These are phyloP conservation scores for Thrips palmi DNA, from an alignment of 1,140 invertebrate species.

Conservation along the genomic window DNA sequence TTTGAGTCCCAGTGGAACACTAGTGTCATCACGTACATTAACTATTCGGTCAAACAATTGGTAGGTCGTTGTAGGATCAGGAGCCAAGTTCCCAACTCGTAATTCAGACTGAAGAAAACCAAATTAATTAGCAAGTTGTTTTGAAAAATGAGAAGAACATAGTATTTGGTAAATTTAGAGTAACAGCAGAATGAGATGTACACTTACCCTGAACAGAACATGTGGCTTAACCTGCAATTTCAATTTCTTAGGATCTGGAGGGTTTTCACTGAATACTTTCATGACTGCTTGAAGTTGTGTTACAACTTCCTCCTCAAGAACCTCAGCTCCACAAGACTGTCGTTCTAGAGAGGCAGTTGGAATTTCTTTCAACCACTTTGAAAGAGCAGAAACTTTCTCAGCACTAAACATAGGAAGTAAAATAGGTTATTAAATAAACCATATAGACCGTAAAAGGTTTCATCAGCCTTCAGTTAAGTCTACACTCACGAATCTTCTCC, in stretches of 20 bases:
- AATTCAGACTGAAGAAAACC: slow-evolving; percentile 26
- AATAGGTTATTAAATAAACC: no score
- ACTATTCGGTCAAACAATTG: slow-evolving; percentile 69
- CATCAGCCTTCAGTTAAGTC: no score
- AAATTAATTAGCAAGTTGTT: slow-evolving; percentile 11
- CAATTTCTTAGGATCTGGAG: slow-evolving; percentile 19
- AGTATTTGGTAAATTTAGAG: no score
- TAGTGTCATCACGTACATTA: slow-evolving; percentile 46
- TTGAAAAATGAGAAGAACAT: slow-evolving; percentile 9
- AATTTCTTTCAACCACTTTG: slow-evolving; percentile 50
- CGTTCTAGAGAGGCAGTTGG: slow-evolving; percentile 35
- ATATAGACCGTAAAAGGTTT: not conserved
- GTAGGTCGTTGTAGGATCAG: slow-evolving; percentile 45
- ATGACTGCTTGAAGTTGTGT: slow-evolving; percentile 35
- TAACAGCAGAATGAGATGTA: slow-evolving; percentile 7
- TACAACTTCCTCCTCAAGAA: slow-evolving; percentile 49
- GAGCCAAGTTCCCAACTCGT: slow-evolving; percentile 29
- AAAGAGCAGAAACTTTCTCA: slow-evolving; percentile 35
- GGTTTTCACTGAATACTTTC: slow-evolving; percentile 23
- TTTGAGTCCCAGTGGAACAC: slow-evolving; percentile 59
- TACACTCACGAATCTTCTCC: slow-evolving; percentile 29
- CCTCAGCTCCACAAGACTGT: slow-evolving; percentile 42
- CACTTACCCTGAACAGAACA: slow-evolving; percentile 45
- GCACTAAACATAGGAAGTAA: slow-evolving; percentile 22
- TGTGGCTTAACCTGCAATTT: slow-evolving; percentile 62